These are phyloP conservation scores for Heterochromis multidens DNA, from an alignment of 2,113 vertebrate species.

Conservation along the genomic window DNA sequence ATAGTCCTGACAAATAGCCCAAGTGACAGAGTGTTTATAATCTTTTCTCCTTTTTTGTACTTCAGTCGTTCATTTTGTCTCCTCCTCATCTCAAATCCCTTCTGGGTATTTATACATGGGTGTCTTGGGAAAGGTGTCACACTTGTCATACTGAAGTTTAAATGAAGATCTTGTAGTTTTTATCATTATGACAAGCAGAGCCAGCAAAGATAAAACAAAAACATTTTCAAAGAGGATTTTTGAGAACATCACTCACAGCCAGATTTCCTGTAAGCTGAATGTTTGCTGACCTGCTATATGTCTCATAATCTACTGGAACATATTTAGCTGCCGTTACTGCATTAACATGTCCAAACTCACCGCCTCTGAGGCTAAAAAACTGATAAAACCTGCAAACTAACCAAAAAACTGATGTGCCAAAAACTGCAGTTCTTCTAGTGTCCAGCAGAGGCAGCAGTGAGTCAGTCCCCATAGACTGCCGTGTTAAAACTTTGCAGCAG, in stretches of 20 bases:
- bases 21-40: slow-evolving; percentile 36
- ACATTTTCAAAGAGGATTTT: background rate
- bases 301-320: background rate
- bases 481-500: background rate
- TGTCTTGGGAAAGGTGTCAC: slow-evolving; percentile 16
- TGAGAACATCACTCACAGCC: background rate
- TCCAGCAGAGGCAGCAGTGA: background rate
- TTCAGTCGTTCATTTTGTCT: background rate
- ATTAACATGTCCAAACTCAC: background rate
- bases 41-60: background rate
- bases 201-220: background rate
- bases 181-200: background rate
- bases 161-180: background rate
- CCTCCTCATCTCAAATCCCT: background rate
- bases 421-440: background rate
- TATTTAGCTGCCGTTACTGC: background rate
- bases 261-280: background rate
- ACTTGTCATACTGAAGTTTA: background rate
- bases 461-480: background rate
- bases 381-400: too few relatives aligned
- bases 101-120: slow-evolving; percentile 4
- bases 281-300: background rate
- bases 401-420: too few relatives aligned
- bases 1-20: slow-evolving; percentile 40
- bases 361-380: too few relatives aligned